Base-by-base conservation (phyloP, 2,888 invertebrate species). In the Seira ritae region DNA sequence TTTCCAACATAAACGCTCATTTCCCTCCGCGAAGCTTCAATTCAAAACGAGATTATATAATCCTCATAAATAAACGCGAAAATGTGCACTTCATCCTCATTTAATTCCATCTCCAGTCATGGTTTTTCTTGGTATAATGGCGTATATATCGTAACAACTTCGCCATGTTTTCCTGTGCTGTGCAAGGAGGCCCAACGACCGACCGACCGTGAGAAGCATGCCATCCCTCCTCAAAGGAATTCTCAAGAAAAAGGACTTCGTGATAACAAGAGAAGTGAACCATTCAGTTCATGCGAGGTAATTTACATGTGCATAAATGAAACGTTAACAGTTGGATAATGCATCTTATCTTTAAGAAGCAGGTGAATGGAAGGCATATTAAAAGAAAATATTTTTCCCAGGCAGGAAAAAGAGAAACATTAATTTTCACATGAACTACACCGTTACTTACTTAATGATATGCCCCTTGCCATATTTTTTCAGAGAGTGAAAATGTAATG, bases 301-400 rank as follows among this genome's bases (percentile, higher is more conserved):
- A 55, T 55, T 55, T 55, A 55, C 55, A 55, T 55, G 55, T 55
- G 55, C 55, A 12, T n/a, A 12, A 55, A 55, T 55, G 17, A 55
- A 55, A 55, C 15, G n/a, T 55, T 55, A 55, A 55, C 55, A 17
- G 55, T 2, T 55, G 55, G 3, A 55, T 55, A 55, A 55, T 55
- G 55, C 15, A 55, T 55, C 55, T 55, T 31, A 55, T 55, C 55
- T 55, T 31, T 31, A 8, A 31, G 8, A 31, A 31, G 55, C 55
- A 55, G 15, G 55, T 55, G 55, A 55, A 17, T 55, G 55, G 31
- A 55, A 55, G 55, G 55, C 3, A n/a, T 55, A 55, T 55, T 55
- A 55, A 55, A 55, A 55, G 55, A 55, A 55, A 55, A 55, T 55
- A 55, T 55, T 55, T 55, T 55, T 17, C 12, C 17, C 12, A 1